phyloP scores from a whole-genome alignment of 2,113 vertebrate species.

The Psephotus haematonotus region DNA sequence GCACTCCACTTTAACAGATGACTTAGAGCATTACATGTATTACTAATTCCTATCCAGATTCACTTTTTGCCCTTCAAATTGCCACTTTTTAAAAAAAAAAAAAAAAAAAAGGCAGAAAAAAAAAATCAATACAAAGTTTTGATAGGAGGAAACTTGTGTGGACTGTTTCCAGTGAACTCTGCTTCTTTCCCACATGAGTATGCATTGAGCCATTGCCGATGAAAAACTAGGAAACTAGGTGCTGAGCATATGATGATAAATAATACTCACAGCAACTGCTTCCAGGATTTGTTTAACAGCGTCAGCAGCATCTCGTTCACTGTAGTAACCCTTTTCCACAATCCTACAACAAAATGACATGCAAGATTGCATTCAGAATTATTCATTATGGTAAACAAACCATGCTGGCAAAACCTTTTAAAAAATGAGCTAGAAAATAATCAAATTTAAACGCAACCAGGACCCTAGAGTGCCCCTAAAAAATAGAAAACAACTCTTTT shows the following conservation, averaged over 20 bases:
- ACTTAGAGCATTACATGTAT: background rate
- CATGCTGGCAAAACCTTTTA: background rate
- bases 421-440: background rate
- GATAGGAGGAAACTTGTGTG: background rate
- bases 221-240: background rate
- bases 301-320: slow-evolving; percentile 87
- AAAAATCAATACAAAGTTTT: background rate
- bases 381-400: background rate
- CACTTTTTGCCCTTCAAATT: background rate
- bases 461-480: background rate
- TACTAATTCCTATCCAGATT: background rate
- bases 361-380: background rate
- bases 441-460: background rate
- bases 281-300: slow-evolving; percentile 89
- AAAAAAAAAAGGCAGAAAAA: background rate
- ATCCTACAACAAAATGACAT: slow-evolving; percentile 76
- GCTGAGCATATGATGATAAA: background rate
- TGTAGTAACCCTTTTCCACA: slow-evolving; percentile 90
- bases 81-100: background rate
- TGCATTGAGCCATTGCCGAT: background rate
- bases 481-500: background rate
- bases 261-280: slow-evolving; percentile 85
- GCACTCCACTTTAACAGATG: background rate
- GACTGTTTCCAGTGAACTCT: background rate
- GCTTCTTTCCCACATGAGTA: background rate